Evolutionary conservation across 2,888 invertebrate species (phyloP), one percentile per base, ranked within the genome.

Genomic region (Papilio elwesi): DNA sequence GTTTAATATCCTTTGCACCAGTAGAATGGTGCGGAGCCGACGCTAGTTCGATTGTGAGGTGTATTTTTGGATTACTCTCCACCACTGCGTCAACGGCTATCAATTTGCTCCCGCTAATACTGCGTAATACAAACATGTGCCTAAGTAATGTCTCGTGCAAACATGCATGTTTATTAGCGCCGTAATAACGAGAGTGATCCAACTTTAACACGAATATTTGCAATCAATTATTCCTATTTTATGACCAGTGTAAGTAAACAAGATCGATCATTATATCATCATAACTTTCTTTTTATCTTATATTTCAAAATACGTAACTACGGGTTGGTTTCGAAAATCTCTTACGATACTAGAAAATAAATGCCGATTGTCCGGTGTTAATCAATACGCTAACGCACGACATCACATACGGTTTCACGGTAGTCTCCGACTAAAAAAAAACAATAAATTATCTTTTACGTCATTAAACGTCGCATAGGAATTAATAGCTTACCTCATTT

Each of bases 31-130:
- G 4, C 62, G 62, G 52, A 72, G 48, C 68, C 15, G 38, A 52
- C 67, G 48, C 57, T 63, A 68, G 68, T 68, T 53, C 75, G 76
- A 76, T 74, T 76, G 76, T 74, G 78, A 76, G 76, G 77, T 79
- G 79, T 90, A 90, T 90, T 89, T 90, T 88, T 85, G 86, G 89
- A 85, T 79, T 80, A 78, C 81, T 83, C 84, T 81, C 78, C 81
- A 82, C 82, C 81, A 82, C 84, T 70, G 82, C 87, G 81, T 85
- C 83, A 82, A 82, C 82, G 74, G 76, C 75, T 74, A 76, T 76
- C 76, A 78, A 79, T 79, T 80, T 74, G 78, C 79, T 77, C 75
- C 75, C 78, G 78, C 76, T 76, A 76, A 80, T 76, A 74, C 75
- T 64, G 67, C 76, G 74, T 78, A 79, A 76, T 80, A 74, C 76